These are phyloP conservation scores for Glaucopsyche alexis DNA, from an alignment of 2,888 invertebrate species.

Conservation along the genomic window DNA sequence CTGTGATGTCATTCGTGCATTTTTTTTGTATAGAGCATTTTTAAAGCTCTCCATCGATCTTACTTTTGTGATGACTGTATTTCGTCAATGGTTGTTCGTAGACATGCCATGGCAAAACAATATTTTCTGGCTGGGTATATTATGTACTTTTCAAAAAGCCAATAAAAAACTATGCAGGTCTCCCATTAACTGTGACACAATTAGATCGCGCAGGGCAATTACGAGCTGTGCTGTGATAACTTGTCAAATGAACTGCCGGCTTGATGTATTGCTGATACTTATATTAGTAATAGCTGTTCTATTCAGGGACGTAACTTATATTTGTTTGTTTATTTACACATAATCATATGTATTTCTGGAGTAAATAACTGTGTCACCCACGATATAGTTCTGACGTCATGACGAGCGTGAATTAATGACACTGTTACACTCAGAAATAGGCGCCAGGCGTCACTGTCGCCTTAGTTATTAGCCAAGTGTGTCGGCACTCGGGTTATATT, in stretches of 20 bases:
- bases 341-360: neutral
- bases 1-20: no score
- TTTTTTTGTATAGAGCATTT: no score
- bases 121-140: no score
- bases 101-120: no score
- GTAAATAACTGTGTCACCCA: neutral
- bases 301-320: no score
- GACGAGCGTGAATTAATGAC: neutral
- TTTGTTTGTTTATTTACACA: neutral
- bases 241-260: neutral
- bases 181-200: neutral
- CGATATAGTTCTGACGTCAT: neutral
- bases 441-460: slow-evolving; percentile 6
- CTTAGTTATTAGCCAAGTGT: neutral
- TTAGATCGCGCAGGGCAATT: neutral
- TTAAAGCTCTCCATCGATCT: no score
- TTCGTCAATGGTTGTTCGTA: no score
- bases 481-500: neutral
- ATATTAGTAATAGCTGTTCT: no score
- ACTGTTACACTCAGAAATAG: neutral
- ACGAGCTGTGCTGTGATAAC: neutral
- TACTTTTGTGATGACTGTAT: no score
- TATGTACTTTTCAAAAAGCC: no score
- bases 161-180: no score
- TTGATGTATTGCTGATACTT: neutral